Evolutionary conservation across 1,140 invertebrate genomes (phyloP).

Genomic region (Bombus fervidus): DNA sequence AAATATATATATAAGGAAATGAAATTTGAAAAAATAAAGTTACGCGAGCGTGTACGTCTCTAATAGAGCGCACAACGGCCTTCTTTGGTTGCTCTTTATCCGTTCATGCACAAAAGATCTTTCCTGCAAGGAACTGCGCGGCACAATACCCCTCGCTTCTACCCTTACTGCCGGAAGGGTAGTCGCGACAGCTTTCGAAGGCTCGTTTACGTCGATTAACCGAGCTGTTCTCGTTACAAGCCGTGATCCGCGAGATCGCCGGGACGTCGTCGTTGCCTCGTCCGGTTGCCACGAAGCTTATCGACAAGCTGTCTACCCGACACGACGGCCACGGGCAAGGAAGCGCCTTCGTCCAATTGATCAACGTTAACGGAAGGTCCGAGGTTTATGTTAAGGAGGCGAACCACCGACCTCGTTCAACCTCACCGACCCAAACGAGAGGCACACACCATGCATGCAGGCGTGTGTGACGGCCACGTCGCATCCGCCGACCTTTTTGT

Average conservation of each 20-base stretch:
- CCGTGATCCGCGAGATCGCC: constrained; percentile 1
- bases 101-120: background rate
- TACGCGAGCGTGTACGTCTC: background rate
- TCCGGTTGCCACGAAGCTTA: constrained; percentile 27
- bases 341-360: constrained; percentile 38
- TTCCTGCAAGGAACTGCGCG: background rate
- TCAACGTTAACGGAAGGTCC: constrained; percentile 51
- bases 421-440: constrained; percentile 44
- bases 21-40: background rate
- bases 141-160: constrained; percentile 7
- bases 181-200: constrained; percentile 33
- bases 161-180: background rate
- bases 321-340: constrained; percentile 42
- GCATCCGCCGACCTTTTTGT: constrained; percentile 72
- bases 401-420: constrained; percentile 47
- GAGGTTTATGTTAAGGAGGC: constrained; percentile 68
- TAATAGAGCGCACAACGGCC: background rate
- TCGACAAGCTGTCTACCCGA: constrained; percentile 58
- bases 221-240: constrained; percentile 21
- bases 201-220: constrained; percentile 35
- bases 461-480: constrained; percentile 34
- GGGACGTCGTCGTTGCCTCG: background rate
- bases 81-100: background rate
- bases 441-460: constrained; percentile 1
- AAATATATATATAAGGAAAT: background rate